Conservation (phyloP, 2,888 invertebrate genomes). For the Cataglyphis albicans region DNA sequence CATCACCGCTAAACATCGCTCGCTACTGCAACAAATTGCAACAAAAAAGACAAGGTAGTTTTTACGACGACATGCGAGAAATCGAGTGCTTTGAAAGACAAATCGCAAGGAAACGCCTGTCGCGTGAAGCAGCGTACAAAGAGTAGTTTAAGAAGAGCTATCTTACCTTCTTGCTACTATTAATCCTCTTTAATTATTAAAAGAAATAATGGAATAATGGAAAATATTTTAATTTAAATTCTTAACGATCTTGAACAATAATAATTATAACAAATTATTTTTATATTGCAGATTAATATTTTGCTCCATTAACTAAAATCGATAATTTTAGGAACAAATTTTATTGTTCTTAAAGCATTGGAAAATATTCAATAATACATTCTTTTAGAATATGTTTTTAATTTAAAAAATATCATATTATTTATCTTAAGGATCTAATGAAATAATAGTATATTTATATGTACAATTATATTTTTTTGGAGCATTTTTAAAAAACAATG, state of each 20-base stretch:
- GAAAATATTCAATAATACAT: neutral
- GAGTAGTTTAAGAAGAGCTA: neutral
- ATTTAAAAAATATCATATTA: neutral
- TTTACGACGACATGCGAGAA: slow-evolving; percentile 31
- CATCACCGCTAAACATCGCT: neutral
- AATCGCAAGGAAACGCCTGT: slow-evolving; percentile 5
- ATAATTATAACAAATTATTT: neutral
- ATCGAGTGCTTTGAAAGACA: slow-evolving; percentile 23
- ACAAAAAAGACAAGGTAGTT: neutral
- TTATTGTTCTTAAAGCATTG: neutral
- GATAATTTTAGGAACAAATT: neutral
- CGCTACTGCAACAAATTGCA: neutral
- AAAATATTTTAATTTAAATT: neutral
- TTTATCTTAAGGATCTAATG: neutral
- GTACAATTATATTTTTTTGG: neutral
- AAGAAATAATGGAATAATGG: neutral
- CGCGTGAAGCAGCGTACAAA: neutral
- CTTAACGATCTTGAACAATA: neutral
- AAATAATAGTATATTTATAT: neutral
- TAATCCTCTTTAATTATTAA: neutral
- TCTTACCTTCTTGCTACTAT: neutral
- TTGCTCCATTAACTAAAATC: neutral
- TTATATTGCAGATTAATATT: neutral
- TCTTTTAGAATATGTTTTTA: neutral
- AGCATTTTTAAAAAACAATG: neutral